A percentile compares a stretch with the other conserved stretches of the same genome.
phyloP scores from a whole-genome alignment of 1,140 invertebrate genomes.

The Drosophila quadrilineata region DNA sequence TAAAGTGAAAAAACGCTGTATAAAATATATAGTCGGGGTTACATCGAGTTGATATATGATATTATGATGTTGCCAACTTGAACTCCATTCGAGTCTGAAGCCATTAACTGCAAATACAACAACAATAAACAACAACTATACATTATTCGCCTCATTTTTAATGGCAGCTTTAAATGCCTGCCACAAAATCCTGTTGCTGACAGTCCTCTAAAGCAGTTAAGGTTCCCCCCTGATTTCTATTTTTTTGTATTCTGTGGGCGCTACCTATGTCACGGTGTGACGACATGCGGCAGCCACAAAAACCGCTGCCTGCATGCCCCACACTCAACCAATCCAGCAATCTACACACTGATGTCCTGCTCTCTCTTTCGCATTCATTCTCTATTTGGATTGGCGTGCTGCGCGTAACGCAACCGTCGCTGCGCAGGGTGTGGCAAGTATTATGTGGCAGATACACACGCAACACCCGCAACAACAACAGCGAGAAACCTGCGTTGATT shows the following conservation, averaged over 20 bases:
- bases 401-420: conserved; percentile 21
- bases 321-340: not conserved
- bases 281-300: conserved; percentile 30
- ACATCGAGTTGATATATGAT: not conserved
- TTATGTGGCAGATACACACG: conserved; percentile 22
- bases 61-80: too few species aligned
- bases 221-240: not conserved
- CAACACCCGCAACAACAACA: conserved; percentile 17
- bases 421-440: conserved; percentile 58
- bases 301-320: not conserved
- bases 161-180: too few species aligned
- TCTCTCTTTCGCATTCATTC: too few species aligned
- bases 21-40: too few species aligned
- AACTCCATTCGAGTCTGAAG: too few species aligned
- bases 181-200: conserved; percentile 3
- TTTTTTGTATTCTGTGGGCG: not conserved
- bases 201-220: too few species aligned
- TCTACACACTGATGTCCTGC: not conserved
- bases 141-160: too few species aligned
- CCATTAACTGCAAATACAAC: too few species aligned
- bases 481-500: not conserved
- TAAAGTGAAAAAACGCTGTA: not conserved
- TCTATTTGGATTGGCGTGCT: conserved; percentile 35
- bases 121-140: too few species aligned
- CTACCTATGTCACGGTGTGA: conserved; percentile 45